phyloP scores from a whole-genome alignment of 2,113 vertebrate genomes.

The Petroica traversi region DNA sequence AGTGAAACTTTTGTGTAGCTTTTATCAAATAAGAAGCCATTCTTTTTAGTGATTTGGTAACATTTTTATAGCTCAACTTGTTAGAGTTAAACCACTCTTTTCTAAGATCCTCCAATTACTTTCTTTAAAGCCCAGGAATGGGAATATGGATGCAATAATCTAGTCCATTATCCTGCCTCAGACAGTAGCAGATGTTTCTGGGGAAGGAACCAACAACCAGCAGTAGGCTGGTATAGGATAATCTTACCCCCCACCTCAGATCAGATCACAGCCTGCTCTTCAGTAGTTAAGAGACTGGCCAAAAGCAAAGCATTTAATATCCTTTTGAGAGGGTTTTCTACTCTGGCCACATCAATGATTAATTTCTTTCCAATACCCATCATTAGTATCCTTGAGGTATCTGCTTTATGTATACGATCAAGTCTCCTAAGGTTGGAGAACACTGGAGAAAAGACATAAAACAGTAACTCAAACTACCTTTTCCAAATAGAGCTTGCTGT shows the following conservation, averaged over 20 bases:
- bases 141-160: not conserved
- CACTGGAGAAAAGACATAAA: not conserved
- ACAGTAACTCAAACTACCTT: not conserved
- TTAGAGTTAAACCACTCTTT: not conserved
- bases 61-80: not conserved
- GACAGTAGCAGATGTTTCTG: conserved; percentile 34
- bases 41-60: not conserved
- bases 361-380: not conserved
- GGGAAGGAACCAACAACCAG: not conserved
- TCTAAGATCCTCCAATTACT: not conserved
- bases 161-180: not conserved
- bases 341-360: not conserved
- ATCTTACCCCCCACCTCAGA: not conserved
- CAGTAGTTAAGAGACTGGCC: not conserved
- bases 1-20: not conserved
- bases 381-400: not conserved
- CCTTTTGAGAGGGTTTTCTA: not conserved
- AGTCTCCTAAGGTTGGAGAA: not conserved
- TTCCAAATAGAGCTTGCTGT: not conserved
- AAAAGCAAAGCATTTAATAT: not conserved
- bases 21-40: not conserved
- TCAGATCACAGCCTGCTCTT: not conserved
- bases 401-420: not conserved
- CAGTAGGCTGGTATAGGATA: not conserved
- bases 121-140: not conserved